Percentiles rank a stretch among this genome's conserved stretches.
phyloP scores from a whole-genome alignment of 2,113 vertebrate species.

The Amblyornis subalaris region DNA sequence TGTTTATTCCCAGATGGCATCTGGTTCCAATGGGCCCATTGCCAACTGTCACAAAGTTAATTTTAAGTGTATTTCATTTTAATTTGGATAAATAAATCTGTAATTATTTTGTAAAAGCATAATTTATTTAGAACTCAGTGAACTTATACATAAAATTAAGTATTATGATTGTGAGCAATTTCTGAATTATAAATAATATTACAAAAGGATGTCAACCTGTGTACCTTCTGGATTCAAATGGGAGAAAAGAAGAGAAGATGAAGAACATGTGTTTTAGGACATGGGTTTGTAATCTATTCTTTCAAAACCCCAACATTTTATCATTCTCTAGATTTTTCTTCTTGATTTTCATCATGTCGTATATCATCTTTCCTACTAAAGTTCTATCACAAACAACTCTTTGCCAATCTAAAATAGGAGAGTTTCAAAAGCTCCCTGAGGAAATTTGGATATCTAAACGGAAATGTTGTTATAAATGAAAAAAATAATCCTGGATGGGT shows the following conservation, averaged over 20 bases:
- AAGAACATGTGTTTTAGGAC: not conserved
- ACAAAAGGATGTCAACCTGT: not conserved
- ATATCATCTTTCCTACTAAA: not conserved
- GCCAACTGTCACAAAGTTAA: not conserved
- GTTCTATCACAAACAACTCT: not conserved
- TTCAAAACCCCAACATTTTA: not conserved
- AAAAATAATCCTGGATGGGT: too few species aligned
- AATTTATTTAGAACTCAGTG: not conserved
- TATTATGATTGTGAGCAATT: not conserved
- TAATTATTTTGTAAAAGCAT: not conserved
- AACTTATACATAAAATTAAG: not conserved
- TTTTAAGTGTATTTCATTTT: not conserved
- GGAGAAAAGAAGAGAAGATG: not conserved
- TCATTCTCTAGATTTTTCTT: not conserved
- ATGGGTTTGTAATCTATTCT: not conserved
- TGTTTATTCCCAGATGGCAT: not conserved
- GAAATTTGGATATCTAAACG: not conserved
- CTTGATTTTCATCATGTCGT: not conserved
- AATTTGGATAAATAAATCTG: not conserved
- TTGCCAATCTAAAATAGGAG: not conserved
- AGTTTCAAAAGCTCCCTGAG: not conserved
- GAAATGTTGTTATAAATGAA: too few species aligned
- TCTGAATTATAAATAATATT: not conserved
- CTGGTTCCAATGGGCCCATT: not conserved
- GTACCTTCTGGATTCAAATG: not conserved